A percentile compares a stretch with the other conserved stretches of the same genome.
Evolutionary conservation across 2,888 invertebrate species (phyloP).

Genomic region (Agrochola litura): DNA sequence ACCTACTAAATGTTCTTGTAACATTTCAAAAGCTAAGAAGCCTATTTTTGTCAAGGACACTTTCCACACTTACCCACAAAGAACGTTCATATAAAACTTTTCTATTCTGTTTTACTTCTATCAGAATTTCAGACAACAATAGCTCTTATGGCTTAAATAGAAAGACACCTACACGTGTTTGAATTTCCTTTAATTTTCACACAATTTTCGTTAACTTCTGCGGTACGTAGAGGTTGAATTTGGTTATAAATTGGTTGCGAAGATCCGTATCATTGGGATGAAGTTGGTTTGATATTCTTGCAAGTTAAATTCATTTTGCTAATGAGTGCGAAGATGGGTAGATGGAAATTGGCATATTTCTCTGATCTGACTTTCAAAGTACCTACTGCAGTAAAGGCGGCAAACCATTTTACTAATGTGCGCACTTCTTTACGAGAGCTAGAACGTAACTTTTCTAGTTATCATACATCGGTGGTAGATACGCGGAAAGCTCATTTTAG

Average conservation of each 20-base stretch:
- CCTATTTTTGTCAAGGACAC: conserved; percentile 5
- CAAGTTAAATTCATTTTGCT: conserved; percentile 44
- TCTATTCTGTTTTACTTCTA: conserved; percentile 10
- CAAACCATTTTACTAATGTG: neutral
- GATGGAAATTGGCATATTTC: conserved; percentile 18
- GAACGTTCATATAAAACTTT: conserved; percentile 24
- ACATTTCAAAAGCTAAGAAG: neutral
- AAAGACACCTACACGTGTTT: conserved; percentile 11
- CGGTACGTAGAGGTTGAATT: conserved; percentile 9
- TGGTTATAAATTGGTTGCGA: conserved; percentile 36
- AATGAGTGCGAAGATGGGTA: conserved; percentile 15
- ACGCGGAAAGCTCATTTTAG: neutral
- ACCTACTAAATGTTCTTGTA: neutral
- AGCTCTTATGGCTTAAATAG: conserved; percentile 11
- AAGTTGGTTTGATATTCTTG: conserved; percentile 42
- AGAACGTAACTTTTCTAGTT: neutral
- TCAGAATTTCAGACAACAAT: conserved; percentile 17
- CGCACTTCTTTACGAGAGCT: neutral
- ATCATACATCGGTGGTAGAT: neutral
- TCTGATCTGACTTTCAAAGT: conserved; percentile 13
- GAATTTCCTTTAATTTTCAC: conserved; percentile 19
- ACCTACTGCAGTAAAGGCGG: conserved; percentile 4
- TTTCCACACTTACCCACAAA: conserved; percentile 16
- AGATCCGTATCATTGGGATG: conserved; percentile 37
- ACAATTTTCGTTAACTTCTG: conserved; percentile 18